These are phyloP conservation scores for Oreonectes daqikongensis DNA, from an alignment of 2,797 vertebrate species.

Conservation along the genomic window DNA sequence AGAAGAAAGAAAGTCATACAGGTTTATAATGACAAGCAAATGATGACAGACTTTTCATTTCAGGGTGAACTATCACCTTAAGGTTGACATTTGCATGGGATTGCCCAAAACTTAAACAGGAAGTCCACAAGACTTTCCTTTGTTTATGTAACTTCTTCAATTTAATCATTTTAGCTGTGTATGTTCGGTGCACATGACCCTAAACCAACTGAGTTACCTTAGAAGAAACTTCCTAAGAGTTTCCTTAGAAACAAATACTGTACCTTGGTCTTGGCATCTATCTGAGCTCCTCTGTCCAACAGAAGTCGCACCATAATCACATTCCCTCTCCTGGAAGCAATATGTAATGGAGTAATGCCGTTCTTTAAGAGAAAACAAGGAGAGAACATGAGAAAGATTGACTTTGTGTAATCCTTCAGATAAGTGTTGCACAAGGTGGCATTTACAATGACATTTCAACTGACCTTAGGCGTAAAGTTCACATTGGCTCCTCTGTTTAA, in stretches of 20 bases:
- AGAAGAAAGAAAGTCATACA: too few species aligned
- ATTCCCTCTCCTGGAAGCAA: slow-evolving; percentile 94
- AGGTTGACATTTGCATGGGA: too few species aligned
- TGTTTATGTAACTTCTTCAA: too few species aligned
- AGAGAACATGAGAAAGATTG: not conserved
- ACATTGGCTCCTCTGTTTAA: slow-evolving; percentile 94
- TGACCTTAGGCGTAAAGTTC: slow-evolving; percentile 96
- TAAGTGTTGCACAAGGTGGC: not conserved
- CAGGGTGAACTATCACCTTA: too few species aligned
- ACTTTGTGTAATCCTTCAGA: not conserved
- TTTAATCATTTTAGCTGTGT: too few species aligned
- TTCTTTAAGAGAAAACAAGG: slow-evolving; percentile 77
- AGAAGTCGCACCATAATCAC: slow-evolving; percentile 95
- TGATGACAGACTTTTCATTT: too few species aligned
- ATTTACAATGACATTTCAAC: slow-evolving; percentile 47
- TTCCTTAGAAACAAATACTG: not conserved
- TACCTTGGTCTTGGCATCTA: slow-evolving; percentile 95
- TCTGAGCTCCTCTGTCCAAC: slow-evolving; percentile 93
- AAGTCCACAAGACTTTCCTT: too few species aligned
- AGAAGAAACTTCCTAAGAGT: too few species aligned
- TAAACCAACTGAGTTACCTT: too few species aligned
- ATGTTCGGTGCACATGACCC: too few species aligned
- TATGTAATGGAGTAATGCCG: slow-evolving; percentile 95
- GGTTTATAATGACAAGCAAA: too few species aligned
- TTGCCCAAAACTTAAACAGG: too few species aligned